A percentile compares a stretch with the other conserved stretches of the same genome.
Evolutionary conservation across 2,888 invertebrate species (phyloP).

Genomic region (Linyphia triangularis): DNA sequence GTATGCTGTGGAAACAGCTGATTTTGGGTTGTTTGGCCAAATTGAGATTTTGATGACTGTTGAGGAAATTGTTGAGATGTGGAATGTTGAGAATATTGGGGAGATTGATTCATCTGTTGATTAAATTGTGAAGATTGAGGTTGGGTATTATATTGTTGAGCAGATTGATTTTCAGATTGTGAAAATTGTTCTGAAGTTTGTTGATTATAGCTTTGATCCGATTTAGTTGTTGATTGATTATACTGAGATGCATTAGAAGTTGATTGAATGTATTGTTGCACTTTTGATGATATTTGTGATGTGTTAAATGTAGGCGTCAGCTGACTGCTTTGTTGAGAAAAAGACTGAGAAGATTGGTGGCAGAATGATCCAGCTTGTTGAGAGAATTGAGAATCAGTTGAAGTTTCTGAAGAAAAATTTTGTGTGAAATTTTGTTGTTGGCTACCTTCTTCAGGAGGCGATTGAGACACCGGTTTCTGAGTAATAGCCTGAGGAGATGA

Average conservation of each 20-base stretch:
- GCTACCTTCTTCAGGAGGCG: constrained; percentile 41
- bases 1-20: constrained; percentile 16
- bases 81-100: constrained; percentile 12
- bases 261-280: constrained; percentile 30
- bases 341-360: constrained; percentile 27
- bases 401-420: constrained; percentile 28
- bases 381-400: constrained; percentile 49
- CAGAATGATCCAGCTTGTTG: constrained; percentile 34
- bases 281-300: constrained; percentile 10
- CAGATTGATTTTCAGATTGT: constrained; percentile 28
- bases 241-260: constrained; percentile 36
- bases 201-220: constrained; percentile 27
- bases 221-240: constrained; percentile 36
- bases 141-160: constrained; percentile 38
- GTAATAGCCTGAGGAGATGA: constrained; percentile 19
- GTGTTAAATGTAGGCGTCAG: constrained; percentile 2
- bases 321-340: constrained; percentile 21
- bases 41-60: constrained; percentile 40
- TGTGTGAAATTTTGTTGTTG: constrained; percentile 35
- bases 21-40: constrained; percentile 26
- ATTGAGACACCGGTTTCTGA: constrained; percentile 44
- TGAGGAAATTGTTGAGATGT: constrained; percentile 40
- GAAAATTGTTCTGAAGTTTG: constrained; percentile 40
- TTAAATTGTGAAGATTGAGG: constrained; percentile 28
- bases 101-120: constrained; percentile 11